Evolutionary conservation across 2,797 vertebrate genomes (phyloP).

Genomic region (Eleutherodactylus coqui): DNA sequence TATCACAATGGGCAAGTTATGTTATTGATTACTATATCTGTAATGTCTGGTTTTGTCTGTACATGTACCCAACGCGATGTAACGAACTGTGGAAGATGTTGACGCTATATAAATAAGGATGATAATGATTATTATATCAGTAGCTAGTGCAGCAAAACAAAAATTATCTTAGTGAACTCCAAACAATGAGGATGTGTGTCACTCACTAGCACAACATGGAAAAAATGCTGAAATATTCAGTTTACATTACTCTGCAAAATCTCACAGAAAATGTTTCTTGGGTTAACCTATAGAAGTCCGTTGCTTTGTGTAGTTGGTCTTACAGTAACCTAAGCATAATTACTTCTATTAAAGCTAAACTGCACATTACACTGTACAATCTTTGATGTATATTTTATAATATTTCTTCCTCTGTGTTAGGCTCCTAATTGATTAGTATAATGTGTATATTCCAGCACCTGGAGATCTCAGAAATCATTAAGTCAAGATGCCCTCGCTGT

Average conservation of each 20-base stretch:
- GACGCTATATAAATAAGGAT: no score
- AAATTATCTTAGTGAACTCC: background rate
- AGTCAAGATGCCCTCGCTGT: constrained; percentile 47
- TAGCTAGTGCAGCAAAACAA: background rate
- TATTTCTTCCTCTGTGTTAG: constrained; percentile 26
- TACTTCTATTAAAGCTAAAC: constrained; percentile 4
- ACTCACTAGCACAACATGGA: background rate
- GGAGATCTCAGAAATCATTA: constrained; percentile 63
- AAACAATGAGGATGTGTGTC: background rate
- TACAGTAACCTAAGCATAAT: background rate
- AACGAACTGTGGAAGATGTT: no score
- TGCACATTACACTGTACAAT: background rate
- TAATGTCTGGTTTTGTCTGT: no score
- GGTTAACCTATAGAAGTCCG: background rate
- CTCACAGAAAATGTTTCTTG: background rate
- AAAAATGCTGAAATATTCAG: background rate
- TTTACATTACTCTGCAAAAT: background rate
- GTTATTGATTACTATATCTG: no score
- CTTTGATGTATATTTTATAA: constrained; percentile 31
- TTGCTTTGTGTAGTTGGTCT: background rate
- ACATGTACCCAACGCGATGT: no score
- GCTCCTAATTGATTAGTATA: constrained; percentile 50
- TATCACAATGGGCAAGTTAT: no score
- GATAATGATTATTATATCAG: background rate
- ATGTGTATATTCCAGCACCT: constrained; percentile 42